Percentiles rank a stretch among this genome's conserved stretches.
Conservation (phyloP, 2,113 vertebrate genomes). For the Willisornis vidua region DNA sequence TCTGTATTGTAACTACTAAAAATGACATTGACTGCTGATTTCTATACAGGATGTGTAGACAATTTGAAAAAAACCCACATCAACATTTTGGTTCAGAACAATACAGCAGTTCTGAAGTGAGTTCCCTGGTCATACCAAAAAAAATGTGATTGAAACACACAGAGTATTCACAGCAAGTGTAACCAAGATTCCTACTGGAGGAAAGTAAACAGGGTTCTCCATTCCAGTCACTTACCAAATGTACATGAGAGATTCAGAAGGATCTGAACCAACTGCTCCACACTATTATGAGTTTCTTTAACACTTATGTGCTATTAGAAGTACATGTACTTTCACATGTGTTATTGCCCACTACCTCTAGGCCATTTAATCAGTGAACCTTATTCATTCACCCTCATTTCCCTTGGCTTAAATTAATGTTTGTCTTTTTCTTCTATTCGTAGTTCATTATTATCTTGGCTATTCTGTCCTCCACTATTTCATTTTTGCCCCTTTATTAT, state of each 20-base stretch:
- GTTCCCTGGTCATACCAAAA: neutral
- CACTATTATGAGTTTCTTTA: neutral
- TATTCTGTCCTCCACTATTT: neutral
- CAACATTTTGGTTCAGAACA: neutral
- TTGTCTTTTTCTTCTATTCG: neutral
- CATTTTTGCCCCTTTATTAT: neutral
- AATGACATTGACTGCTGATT: neutral
- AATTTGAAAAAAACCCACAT: neutral
- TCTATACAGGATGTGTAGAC: neutral
- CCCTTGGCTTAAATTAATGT: neutral
- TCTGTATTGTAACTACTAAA: neutral
- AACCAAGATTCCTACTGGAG: neutral
- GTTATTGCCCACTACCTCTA: neutral
- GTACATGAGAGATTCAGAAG: neutral
- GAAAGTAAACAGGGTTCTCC: neutral
- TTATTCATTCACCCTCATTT: neutral
- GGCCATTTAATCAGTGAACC: neutral
- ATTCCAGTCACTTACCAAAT: neutral
- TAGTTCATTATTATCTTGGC: neutral
- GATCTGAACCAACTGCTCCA: neutral
- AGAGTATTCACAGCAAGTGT: rapidly evolving
- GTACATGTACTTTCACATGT: neutral
- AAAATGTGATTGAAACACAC: rapidly evolving
- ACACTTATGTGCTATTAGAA: neutral
- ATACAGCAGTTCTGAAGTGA: neutral